Base-by-base conservation (phyloP, 2,888 invertebrate species). In the Andrena trimmerana region DNA sequence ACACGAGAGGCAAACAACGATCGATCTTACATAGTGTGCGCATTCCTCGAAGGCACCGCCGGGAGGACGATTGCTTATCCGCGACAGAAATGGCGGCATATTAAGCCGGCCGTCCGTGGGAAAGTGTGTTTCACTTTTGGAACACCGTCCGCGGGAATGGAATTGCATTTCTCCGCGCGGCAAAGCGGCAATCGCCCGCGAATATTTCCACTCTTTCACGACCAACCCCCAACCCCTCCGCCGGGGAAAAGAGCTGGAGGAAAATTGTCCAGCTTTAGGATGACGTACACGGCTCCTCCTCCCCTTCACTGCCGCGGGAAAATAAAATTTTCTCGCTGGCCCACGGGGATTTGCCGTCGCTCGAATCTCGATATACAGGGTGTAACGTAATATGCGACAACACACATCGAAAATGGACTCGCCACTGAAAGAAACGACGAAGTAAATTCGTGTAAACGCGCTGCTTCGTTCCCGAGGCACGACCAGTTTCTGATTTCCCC, bases 231-330 rank as follows among this genome's bases (percentile, higher is more conserved):
- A 42, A 42, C 42, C 16, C 42, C 42, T 42, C 42, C 16, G 13
- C 4, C 42, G 2, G 2, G 20, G 31, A 36, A 50, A 71, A 36
- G 24, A 54, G 60, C 36, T 57, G 52, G 48, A 70, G 52, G 71
- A 81, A 83, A 83, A 72, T 81, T 81, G 75, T 71, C 81, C 70
- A 3, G 42, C 27, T 72, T 76, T 50, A 20, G 29, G 62, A 57
- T 54, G 72, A 50, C 72, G 33, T 24, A 7, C n/a, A 31, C 24
- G 5, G 13, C 62, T 8, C 54, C 48, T n/a, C 31, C 13, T 1
- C 16, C 13, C 8, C 42, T 7, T 8, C 24, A 1, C 6, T 29
- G 27, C 13, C 24, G 20, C 27, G 13, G 29, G 31, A 48, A 57
- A 74, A 75, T 52, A 31, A 62, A 62, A 71, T 67, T 75, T 50